Percentiles rank a stretch among this genome's conserved stretches.
Evolutionary conservation across 2,888 invertebrate species (phyloP).

Genomic region (Chromoteleia sp.): DNA sequence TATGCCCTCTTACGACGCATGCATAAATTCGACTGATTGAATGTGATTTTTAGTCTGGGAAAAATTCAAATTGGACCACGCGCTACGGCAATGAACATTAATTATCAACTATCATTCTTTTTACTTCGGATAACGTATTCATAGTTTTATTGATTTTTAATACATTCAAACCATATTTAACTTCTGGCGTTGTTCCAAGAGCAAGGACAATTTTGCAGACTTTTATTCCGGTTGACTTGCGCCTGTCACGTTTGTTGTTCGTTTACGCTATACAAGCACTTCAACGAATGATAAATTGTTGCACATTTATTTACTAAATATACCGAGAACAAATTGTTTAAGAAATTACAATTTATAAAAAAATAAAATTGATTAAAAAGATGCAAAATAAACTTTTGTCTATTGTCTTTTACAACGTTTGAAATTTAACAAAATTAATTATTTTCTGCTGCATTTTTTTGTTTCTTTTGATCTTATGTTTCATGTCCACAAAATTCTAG

Average conservation of each 20-base stretch:
- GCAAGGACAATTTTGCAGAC: neutral
- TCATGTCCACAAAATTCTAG: no score
- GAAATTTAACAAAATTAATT: no score
- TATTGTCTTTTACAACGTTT: no score
- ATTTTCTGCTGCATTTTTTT: no score
- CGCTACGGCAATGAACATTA: constrained; percentile 8
- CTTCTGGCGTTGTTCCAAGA: constrained; percentile 19
- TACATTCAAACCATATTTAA: constrained; percentile 40
- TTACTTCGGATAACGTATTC: neutral
- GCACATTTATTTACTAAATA: no score
- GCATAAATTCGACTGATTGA: constrained; percentile 38
- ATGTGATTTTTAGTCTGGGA: constrained; percentile 15
- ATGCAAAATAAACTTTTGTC: no score
- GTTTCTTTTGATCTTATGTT: no score
- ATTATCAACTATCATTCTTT: constrained; percentile 12
- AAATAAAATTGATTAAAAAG: no score
- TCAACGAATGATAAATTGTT: neutral
- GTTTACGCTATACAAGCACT: neutral
- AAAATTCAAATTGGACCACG: constrained; percentile 4
- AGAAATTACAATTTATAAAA: no score
- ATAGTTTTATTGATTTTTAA: constrained; percentile 23
- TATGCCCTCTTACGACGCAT: constrained; percentile 30
- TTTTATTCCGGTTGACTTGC: constrained; percentile 18
- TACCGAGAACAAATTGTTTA: no score
- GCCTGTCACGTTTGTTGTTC: constrained; percentile 8